Evolutionary conservation across 2,113 vertebrate genomes (phyloP).

Genomic region (Percopsis transmontana): DNA sequence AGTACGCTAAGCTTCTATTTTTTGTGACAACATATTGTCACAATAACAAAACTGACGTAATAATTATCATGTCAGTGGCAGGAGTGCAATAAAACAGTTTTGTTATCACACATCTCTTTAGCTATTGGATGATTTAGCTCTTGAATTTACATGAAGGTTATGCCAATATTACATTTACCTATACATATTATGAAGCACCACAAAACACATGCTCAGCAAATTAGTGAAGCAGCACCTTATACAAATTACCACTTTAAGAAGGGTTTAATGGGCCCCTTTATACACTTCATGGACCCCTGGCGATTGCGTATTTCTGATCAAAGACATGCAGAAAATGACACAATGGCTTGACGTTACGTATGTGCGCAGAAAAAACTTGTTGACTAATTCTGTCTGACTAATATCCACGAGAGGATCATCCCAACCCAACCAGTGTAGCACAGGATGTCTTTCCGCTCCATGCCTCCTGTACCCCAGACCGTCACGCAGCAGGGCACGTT

Average conservation of each 20-base stretch:
- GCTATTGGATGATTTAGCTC: too few species aligned
- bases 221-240: not conserved
- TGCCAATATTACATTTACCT: too few species aligned
- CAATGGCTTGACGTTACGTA: not conserved
- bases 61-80: conserved; percentile 27
- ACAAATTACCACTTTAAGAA: too few species aligned
- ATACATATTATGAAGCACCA: too few species aligned
- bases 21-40: conserved; percentile 54
- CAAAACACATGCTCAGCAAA: not conserved
- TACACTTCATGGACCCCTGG: not conserved
- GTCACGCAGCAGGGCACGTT: conserved; percentile 50
- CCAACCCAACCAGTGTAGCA: conserved; percentile 2
- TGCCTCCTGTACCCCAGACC: conserved; percentile 42
- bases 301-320: not conserved
- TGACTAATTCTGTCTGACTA: conserved; percentile 41
- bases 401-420: not conserved
- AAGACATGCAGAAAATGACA: conserved; percentile 41
- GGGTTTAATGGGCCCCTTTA: not conserved
- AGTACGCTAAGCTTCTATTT: conserved; percentile 37
- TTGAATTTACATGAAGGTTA: too few species aligned
- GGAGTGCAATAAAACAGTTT: not conserved
- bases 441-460: conserved; percentile 28
- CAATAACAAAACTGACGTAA: conserved; percentile 40
- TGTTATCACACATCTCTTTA: too few species aligned
- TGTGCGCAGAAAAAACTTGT: not conserved